These are phyloP conservation scores for Oreochromis grahami DNA, from an alignment of 2,797 vertebrate species.

Conservation along the genomic window DNA sequence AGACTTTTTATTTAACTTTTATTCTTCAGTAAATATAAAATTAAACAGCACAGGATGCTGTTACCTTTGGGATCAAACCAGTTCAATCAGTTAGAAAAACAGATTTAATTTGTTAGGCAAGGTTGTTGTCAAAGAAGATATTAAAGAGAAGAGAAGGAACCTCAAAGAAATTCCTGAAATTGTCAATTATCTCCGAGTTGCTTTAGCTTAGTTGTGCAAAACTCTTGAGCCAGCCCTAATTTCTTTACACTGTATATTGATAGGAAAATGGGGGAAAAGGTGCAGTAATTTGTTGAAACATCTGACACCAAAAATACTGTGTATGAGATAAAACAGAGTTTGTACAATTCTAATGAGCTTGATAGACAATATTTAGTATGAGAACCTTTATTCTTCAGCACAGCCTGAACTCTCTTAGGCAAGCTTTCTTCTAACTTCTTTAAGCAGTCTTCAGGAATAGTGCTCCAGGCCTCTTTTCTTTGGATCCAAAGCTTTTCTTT, in stretches of 20 bases:
- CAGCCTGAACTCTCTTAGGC: too few species aligned
- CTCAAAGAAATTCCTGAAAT: not conserved
- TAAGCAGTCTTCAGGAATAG: too few species aligned
- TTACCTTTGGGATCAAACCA: not conserved
- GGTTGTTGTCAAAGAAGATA: not conserved
- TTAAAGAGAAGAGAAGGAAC: not conserved
- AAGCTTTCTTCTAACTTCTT: too few species aligned
- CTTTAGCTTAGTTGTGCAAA: not conserved
- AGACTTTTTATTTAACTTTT: not conserved
- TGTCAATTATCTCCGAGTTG: not conserved
- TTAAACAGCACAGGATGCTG: not conserved
- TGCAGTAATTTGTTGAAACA: too few species aligned
- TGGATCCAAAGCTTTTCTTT: too few species aligned
- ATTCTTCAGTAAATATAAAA: not conserved
- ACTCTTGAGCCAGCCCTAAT: not conserved
- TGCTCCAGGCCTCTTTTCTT: too few species aligned
- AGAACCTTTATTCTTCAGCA: too few species aligned
- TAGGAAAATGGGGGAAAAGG: not conserved
- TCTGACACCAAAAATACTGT: too few species aligned
- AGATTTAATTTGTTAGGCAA: not conserved
- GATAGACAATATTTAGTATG: too few species aligned
- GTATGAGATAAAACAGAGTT: too few species aligned
- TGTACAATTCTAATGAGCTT: too few species aligned
- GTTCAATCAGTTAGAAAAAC: not conserved
- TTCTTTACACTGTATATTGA: not conserved